phyloP scores from a whole-genome alignment of 2,888 invertebrate genomes.

The Drosophila monieri region DNA sequence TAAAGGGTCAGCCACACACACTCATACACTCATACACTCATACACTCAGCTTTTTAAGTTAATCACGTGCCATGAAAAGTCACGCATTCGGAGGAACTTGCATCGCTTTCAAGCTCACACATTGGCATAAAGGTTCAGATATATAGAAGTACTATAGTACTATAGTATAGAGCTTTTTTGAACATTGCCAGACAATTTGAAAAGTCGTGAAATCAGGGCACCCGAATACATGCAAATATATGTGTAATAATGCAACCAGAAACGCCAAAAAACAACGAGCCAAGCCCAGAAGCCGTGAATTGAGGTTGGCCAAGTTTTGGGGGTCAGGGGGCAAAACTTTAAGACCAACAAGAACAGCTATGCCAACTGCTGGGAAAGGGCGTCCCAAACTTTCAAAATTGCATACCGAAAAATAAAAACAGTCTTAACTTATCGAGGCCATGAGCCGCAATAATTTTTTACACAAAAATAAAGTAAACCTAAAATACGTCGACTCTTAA shows the following conservation, averaged over 20 bases:
- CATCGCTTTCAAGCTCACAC: constrained; percentile 8
- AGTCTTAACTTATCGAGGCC: constrained; percentile 3
- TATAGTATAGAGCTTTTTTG: neutral
- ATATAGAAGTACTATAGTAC: neutral
- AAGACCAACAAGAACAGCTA: constrained; percentile 14
- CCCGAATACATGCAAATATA: constrained; percentile 28
- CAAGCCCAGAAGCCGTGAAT: constrained; percentile 16
- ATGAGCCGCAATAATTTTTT: neutral
- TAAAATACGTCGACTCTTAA: neutral
- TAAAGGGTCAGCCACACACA: constrained; percentile 14
- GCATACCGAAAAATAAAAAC: constrained; percentile 1
- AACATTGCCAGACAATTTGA: constrained; percentile 27
- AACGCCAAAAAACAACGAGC: constrained; percentile 11
- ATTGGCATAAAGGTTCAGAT: neutral
- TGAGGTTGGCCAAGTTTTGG: constrained; percentile 50
- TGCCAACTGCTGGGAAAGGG: constrained; percentile 7
- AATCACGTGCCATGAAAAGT: constrained; percentile 77
- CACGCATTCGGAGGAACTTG: constrained; percentile 54
- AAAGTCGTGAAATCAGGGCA: constrained; percentile 35
- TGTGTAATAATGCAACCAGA: constrained; percentile 48
- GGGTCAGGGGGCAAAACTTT: constrained; percentile 40
- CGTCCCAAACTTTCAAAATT: constrained; percentile 4
- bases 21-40: too few relatives aligned
- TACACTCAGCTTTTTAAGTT: constrained; percentile 50
- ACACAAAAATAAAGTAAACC: neutral